Conservation (phyloP, 2,113 vertebrate species). For the Taurulus bubalis region DNA sequence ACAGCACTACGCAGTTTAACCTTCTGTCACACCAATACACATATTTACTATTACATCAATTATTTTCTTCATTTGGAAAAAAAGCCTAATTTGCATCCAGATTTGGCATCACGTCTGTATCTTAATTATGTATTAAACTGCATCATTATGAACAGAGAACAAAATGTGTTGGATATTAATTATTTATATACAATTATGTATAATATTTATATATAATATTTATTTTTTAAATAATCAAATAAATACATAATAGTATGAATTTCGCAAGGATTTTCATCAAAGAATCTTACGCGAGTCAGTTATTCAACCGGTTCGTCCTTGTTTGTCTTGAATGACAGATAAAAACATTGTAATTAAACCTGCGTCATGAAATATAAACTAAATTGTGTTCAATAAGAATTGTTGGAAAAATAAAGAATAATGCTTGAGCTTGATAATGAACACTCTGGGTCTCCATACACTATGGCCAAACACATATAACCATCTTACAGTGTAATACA, state of each 20-base stretch:
- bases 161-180: neutral
- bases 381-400: neutral
- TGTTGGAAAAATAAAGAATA: neutral
- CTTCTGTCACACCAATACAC: neutral
- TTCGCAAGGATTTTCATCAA: neutral
- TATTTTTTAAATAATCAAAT: neutral
- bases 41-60: neutral
- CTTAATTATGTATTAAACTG: neutral
- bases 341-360: neutral
- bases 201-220: no score
- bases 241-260: neutral
- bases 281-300: neutral
- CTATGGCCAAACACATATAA: neutral
- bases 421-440: neutral
- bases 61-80: neutral
- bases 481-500: neutral
- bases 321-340: neutral
- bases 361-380: neutral
- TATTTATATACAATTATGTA: neutral
- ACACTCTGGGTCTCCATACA: neutral
- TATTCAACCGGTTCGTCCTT: neutral
- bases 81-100: neutral
- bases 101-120: neutral
- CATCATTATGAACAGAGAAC: neutral
- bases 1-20: neutral